Evolutionary conservation across 1,140 invertebrate genomes (phyloP).

Genomic region (Platyura marginata): DNA sequence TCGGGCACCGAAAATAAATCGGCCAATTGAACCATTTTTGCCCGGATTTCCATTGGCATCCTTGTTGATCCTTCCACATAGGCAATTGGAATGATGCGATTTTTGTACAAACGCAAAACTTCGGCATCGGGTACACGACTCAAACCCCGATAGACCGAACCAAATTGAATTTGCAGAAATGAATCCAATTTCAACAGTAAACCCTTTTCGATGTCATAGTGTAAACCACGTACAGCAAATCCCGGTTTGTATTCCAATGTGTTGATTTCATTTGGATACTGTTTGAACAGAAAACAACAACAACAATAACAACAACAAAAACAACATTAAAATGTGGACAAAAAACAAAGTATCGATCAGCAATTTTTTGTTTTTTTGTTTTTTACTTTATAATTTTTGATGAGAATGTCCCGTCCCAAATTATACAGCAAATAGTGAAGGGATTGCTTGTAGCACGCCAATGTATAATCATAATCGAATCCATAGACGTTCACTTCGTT

Average conservation of each 20-base stretch:
- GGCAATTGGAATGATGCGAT: slow-evolving; percentile 62
- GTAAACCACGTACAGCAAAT: slow-evolving; percentile 84
- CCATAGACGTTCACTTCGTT: slow-evolving; percentile 88
- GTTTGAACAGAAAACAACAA: slow-evolving; percentile 5
- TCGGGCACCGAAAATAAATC: slow-evolving; percentile 96
- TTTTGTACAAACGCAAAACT: slow-evolving; percentile 72
- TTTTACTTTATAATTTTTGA: slow-evolving; percentile 79
- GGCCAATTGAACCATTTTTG: slow-evolving; percentile 86
- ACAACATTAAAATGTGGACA: neutral
- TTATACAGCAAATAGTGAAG: slow-evolving; percentile 86
- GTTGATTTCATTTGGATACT: slow-evolving; percentile 81
- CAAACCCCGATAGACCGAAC: slow-evolving; percentile 79
- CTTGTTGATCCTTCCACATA: slow-evolving; percentile 54
- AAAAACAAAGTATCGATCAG: neutral
- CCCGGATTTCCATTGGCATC: slow-evolving; percentile 31
- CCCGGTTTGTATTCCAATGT: slow-evolving; percentile 68
- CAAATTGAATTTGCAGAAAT: slow-evolving; percentile 90
- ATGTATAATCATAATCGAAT: slow-evolving; percentile 97
- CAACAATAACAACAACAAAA: neutral
- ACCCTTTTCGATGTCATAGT: slow-evolving; percentile 93
- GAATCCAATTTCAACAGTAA: slow-evolving; percentile 90
- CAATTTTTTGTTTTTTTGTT: too few species aligned
- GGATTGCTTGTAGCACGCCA: slow-evolving; percentile 85
- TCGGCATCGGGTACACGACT: slow-evolving; percentile 67
- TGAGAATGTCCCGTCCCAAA: slow-evolving; percentile 68